Conservation (phyloP, 2,113 vertebrate species). For the Burhinus bistriatus region DNA sequence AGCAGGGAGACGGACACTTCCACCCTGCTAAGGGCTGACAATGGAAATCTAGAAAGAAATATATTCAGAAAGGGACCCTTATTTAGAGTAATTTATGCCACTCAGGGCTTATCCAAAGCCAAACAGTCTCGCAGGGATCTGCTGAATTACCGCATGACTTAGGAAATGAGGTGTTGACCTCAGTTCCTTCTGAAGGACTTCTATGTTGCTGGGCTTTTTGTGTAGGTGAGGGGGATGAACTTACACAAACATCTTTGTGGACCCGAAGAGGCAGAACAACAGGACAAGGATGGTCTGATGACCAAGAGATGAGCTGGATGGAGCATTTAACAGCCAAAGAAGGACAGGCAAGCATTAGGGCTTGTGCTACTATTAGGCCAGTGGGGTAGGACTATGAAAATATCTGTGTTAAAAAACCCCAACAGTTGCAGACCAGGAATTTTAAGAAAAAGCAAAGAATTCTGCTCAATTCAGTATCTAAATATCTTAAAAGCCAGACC, state of each 20-base stretch:
- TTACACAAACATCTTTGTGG: no score
- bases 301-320: neutral
- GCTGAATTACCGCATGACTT: neutral
- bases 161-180: neutral
- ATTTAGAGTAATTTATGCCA: neutral
- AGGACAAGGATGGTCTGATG: neutral
- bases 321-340: neutral
- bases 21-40: neutral
- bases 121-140: neutral
- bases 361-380: neutral
- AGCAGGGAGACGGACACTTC: rapidly evolving
- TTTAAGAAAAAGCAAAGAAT: neutral
- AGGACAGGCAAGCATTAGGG: neutral
- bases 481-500: neutral
- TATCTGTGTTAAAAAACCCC: rapidly evolving
- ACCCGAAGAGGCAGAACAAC: neutral
- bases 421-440: neutral
- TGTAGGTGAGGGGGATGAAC: neutral
- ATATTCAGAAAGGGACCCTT: neutral
- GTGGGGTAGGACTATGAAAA: neutral
- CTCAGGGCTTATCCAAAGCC: neutral
- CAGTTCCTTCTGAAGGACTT: neutral
- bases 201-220: neutral
- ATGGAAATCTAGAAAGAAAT: neutral
- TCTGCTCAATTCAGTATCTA: neutral